Evolutionary conservation across 2,797 vertebrate species (phyloP), one percentile per base, ranked within the genome.

Genomic region (Chiloscyllium punctatum): DNA sequence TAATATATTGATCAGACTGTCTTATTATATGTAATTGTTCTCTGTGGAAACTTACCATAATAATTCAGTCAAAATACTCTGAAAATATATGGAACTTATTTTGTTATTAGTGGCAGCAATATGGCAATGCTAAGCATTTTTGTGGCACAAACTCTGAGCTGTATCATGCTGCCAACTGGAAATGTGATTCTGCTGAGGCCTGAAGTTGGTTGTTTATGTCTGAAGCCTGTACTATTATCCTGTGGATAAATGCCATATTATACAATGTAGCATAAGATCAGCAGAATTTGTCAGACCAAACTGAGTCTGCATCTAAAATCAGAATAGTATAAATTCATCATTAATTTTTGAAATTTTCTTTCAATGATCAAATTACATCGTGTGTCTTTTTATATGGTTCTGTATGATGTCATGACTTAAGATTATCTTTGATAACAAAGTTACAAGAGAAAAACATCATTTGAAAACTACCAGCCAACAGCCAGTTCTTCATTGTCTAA

Each of bases 141-240:
- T 92, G 62, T 69, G 90, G 62, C 23, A 69, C 6, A 91, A 33
- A 16, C 33, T 37, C 57, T 18, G 0, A 2, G 57, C 90, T 68
- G 90, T 68, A 42, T 37, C 62, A 68, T 25, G n/a, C 90, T 92
- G 90, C 62, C 62, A 92, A 69, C 25, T 92, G n/a, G 90, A 92
- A 92, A 92, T 69, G 62, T 42, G 62, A 92, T 92, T 69, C 90
- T 69, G n/a, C 66, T 92, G 62, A 3, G n/a, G 90, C n/a, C 0
- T 92, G n/a, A 25, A 92, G 90, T 69, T 69, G 21, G 42, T 84
- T 84, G 82, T 84, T 84, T 84, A 84, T 92, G 88, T 91, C 88
- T 91, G 62, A 69, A 37, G 21, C 62, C n/a, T 69, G 62, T 8
- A 23, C 18, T 37, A 21, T n/a, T 42, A 68, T 92, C 33, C 90